These are phyloP conservation scores for Apogon hyalosoma DNA, from an alignment of 2,797 vertebrate genomes.

Conservation along the genomic window DNA sequence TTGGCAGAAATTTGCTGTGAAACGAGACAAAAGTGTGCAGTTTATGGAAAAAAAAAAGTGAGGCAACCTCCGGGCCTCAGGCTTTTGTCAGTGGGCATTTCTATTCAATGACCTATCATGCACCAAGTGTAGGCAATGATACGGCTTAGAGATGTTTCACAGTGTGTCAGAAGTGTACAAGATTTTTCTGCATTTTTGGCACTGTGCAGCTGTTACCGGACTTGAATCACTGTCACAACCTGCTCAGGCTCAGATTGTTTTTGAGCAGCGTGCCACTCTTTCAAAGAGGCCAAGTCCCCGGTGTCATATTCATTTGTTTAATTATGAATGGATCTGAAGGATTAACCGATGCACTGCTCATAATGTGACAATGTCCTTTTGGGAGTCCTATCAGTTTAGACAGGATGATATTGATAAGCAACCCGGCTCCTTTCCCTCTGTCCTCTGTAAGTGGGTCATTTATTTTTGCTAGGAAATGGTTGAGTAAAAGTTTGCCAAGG, in stretches of 20 bases:
- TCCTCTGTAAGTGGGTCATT: slow-evolving; percentile 85
- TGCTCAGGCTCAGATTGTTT: slow-evolving; percentile 44
- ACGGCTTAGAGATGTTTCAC: slow-evolving; percentile 69
- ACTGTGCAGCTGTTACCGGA: slow-evolving; percentile 53
- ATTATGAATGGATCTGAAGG: slow-evolving; percentile 40
- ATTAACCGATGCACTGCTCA: slow-evolving; percentile 43
- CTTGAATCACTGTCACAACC: slow-evolving; percentile 54
- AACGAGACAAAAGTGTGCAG: slow-evolving; percentile 85
- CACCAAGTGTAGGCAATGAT: slow-evolving; percentile 62
- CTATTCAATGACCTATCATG: slow-evolving; percentile 77
- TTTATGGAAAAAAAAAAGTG: slow-evolving; percentile 80
- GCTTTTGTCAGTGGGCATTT: slow-evolving; percentile 82
- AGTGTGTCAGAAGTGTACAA: slow-evolving; percentile 56
- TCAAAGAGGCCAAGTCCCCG: slow-evolving; percentile 46
- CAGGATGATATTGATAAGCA: slow-evolving; percentile 70
- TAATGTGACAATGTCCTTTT: slow-evolving; percentile 24
- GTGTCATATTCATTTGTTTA: slow-evolving; percentile 41
- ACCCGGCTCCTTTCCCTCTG: slow-evolving; percentile 43
- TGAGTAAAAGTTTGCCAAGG: slow-evolving; percentile 83
- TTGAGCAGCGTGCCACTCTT: slow-evolving; percentile 17
- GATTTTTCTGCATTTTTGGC: slow-evolving; percentile 18
- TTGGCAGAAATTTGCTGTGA: slow-evolving; percentile 86
- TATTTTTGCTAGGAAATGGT: slow-evolving; percentile 80
- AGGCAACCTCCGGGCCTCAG: slow-evolving; percentile 82
- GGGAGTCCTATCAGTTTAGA: slow-evolving; percentile 34